Evolutionary conservation across 2,113 vertebrate species (phyloP).

Genomic region (Cephalopholis sonnerati): DNA sequence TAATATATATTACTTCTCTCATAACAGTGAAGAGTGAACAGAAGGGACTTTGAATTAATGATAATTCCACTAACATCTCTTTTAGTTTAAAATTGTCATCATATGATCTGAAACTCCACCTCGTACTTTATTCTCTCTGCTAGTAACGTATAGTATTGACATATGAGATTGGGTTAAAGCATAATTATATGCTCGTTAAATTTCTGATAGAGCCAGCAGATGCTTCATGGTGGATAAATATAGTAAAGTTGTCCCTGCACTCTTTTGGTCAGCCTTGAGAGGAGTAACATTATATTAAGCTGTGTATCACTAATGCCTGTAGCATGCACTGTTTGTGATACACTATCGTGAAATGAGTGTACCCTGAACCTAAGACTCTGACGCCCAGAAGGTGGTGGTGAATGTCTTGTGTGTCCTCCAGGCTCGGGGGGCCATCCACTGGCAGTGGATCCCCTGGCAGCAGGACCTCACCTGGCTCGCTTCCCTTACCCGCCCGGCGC

Average conservation of each 20-base stretch:
- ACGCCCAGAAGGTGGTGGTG: conserved; percentile 86
- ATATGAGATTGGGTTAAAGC: conserved; percentile 6
- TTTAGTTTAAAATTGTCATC: not conserved
- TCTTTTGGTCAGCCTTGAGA: conserved; percentile 40
- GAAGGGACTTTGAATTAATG: not conserved
- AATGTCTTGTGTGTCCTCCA: conserved; percentile 89
- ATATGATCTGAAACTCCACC: not conserved
- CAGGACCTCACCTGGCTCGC: conserved; percentile 94
- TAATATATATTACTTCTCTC: conserved; percentile 16
- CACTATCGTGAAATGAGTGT: conserved; percentile 61
- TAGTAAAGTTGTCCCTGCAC: not conserved
- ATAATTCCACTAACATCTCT: not conserved
- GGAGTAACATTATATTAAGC: conserved; percentile 24
- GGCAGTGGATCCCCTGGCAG: conserved; percentile 89
- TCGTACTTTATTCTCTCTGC: not conserved
- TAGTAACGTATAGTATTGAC: not conserved
- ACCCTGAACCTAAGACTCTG: conserved; percentile 78
- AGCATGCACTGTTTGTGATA: conserved; percentile 55
- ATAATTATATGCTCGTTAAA: not conserved
- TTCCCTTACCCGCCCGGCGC: conserved; percentile 96
- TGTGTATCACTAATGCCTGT: conserved; percentile 41
- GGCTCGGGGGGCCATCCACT: conserved; percentile 95
- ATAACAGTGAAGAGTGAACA: not conserved
- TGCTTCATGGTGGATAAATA: conserved; percentile 11
- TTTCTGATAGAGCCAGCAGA: conserved; percentile 15